Percentiles rank a stretch among this genome's conserved stretches.
phyloP scores from a whole-genome alignment of 2,888 invertebrate genomes.

The Drosophila melanosoma region DNA sequence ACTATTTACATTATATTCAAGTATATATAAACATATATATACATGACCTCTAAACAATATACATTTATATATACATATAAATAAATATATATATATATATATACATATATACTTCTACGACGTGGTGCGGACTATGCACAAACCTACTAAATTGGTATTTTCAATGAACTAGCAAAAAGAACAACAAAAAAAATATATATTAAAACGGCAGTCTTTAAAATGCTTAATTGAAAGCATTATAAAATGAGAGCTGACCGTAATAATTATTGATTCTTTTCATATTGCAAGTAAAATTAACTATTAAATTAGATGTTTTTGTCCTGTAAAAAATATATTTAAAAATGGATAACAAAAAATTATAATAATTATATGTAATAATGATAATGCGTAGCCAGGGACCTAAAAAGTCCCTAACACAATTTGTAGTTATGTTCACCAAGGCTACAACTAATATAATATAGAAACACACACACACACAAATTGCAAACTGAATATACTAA shows the following conservation, averaged over 20 bases:
- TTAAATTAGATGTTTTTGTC: conserved; percentile 84
- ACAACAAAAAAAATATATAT: conserved; percentile 25
- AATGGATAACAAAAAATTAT: conserved; percentile 50
- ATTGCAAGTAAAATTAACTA: conserved; percentile 65
- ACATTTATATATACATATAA: conserved; percentile 57
- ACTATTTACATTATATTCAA: conserved; percentile 84
- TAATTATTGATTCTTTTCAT: conserved; percentile 74
- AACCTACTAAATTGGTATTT: conserved; percentile 64
- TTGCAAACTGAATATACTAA: conserved; percentile 64
- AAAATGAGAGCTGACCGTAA: conserved; percentile 53
- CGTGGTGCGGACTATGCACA: conserved; percentile 64
- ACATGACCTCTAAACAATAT: conserved; percentile 63
- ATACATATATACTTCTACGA: conserved; percentile 63
- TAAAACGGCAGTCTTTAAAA: conserved; percentile 33
- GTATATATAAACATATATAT: conserved; percentile 63
- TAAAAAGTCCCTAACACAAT: conserved; percentile 57
- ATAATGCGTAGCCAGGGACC: conserved; percentile 70
- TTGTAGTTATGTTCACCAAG: conserved; percentile 77
- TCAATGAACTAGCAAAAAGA: conserved; percentile 33
- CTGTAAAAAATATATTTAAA: conserved; percentile 82
- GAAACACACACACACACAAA: conserved; percentile 35
- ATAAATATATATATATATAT: conserved; percentile 58
- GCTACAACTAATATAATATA: conserved; percentile 29
- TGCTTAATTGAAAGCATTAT: conserved; percentile 42
- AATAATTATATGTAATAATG: conserved; percentile 57